Base-by-base conservation (phyloP, 2,113 vertebrate genomes). In the Pionites leucogaster region DNA sequence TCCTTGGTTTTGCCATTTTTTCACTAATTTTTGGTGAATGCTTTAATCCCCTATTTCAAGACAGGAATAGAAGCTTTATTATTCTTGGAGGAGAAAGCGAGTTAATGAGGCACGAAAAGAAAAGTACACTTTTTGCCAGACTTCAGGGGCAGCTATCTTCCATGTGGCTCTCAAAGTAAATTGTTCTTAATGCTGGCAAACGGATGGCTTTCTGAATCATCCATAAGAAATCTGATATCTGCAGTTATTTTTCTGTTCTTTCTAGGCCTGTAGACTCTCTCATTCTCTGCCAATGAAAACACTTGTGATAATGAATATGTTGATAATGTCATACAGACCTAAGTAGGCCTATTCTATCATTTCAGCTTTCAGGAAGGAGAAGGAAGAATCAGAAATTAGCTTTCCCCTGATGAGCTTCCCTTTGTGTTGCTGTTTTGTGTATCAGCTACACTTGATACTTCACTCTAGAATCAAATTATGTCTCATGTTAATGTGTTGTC, bases 41-140 rank as follows among this genome's bases (percentile, higher is more conserved):
- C 44, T 85, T 79, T 80, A 44, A 44, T 81, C 13, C n/a, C 7
- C 7, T 78, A 20, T 79, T 37, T 47, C 19, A 65, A 83, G 25
- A 23, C 4, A 65, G 28, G 23, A 87, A 23, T 28, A 35, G 60
- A 44, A 78, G 19, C 35, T 53, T 82, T 70, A 47, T 69, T 78
- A 20, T 55, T 91, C 29, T 91, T 50, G 49, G 44, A 84, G 44
- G n/a, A 89, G 24, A 70, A 86, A 90, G 23, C 86, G 71, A 96
- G 52, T 31, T 74, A 82, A 84, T 85, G 46, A 86, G n/a, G 70
- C 49, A 82, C 75, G 78, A 86, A 74, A 88, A 74, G 27, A 86
- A 86, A 93, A 55, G 22, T 19, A 23, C 41, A 37, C 6, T 80
- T 85, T 67, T 91, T 89, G 81, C 60, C 62, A 94, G 59, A 60